Evolutionary conservation across 2,797 vertebrate genomes (phyloP).

Genomic region (Enteromius argenteus): DNA sequence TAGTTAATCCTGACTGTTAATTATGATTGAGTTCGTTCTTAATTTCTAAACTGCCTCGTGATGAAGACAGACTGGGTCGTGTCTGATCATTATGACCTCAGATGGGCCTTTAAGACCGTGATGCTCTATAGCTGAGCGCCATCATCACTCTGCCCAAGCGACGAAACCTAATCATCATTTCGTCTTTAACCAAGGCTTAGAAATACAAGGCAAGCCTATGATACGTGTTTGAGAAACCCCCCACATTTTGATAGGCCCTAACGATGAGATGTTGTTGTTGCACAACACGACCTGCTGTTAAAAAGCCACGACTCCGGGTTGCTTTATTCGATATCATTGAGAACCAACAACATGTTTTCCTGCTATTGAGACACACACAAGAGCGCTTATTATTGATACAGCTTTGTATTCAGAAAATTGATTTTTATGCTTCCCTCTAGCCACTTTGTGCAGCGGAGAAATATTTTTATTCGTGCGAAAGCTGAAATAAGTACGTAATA

Average conservation of each 20-base stretch:
- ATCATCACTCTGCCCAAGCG: background rate
- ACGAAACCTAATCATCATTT: background rate
- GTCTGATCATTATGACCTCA: slow-evolving; percentile 32
- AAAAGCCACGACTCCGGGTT: slow-evolving; percentile 20
- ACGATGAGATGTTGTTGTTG: background rate
- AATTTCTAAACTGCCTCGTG: slow-evolving; percentile 25
- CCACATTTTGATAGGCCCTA: background rate
- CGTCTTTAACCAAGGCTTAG: background rate
- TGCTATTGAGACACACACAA: slow-evolving; percentile 62
- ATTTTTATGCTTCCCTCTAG: slow-evolving; percentile 86
- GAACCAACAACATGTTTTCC: slow-evolving; percentile 71
- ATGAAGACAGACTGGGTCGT: slow-evolving; percentile 1
- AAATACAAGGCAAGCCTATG: background rate
- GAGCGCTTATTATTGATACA: slow-evolving; percentile 81
- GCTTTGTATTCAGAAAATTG: slow-evolving; percentile 82
- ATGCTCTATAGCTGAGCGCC: background rate
- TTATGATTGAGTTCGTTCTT: slow-evolving; percentile 32
- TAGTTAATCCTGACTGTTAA: slow-evolving; percentile 29
- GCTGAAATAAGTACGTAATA: slow-evolving; percentile 88
- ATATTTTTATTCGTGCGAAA: slow-evolving; percentile 84
- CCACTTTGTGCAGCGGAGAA: slow-evolving; percentile 81
- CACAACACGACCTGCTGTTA: slow-evolving; percentile 25
- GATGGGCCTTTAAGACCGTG: slow-evolving; percentile 19
- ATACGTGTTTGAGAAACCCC: background rate
- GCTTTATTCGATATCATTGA: slow-evolving; percentile 66